Base-by-base conservation (phyloP, 2,797 vertebrate species). In the Oreochromis mossambicus region DNA sequence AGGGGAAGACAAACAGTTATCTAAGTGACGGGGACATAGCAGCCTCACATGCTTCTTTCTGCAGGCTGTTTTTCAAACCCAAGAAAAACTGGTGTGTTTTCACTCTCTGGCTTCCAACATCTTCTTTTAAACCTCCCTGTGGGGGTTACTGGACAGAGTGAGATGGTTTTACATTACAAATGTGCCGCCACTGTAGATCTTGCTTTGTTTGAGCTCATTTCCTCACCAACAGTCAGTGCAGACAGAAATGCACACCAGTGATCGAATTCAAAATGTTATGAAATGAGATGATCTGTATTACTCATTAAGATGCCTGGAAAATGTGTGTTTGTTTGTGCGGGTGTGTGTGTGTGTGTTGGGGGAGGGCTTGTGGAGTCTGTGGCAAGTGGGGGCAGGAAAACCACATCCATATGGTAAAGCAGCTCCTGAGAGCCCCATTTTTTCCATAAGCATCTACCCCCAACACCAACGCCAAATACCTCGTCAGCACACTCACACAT, bases 391-490 rank as follows among this genome's bases (percentile, higher is more conserved):
- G 85, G 80, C 85, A 89, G 84, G 92, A 89, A 95, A 96, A 95
- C 92, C 92, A 94, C 92, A 92, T 92, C 94, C 95, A 96, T 95
- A 94, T 96, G 95, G 92, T 83, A 83, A 83, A 93, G 82, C 88
- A 83, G 83, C 87, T 92, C 87, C 86, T 91, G 86, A 85, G 83
- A 93, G 82, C 88, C 92, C 88, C 86, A 89, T 94, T 95, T 95
- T 95, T 96, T 95, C 93, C 93, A 90, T 89, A 73, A 77, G 79
- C 80, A 38, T 85, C 91, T 85, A 86, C 89, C 92, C 92, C 91
- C 90, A 86, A 87, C 86, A 87, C 81, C 85, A 90, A 89, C 81
- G 52, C 88, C 87, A 87, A 92, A 91, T 93, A 92, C 91, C 90
- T 92, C 90, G 70, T 83, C 78, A 63, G 75, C 54, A 83, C 19